Percentiles rank a stretch among this genome's conserved stretches.
These are phyloP conservation scores for Helobdella robusta DNA, from an alignment of 2,888 invertebrate genomes.

Conservation along the genomic window DNA sequence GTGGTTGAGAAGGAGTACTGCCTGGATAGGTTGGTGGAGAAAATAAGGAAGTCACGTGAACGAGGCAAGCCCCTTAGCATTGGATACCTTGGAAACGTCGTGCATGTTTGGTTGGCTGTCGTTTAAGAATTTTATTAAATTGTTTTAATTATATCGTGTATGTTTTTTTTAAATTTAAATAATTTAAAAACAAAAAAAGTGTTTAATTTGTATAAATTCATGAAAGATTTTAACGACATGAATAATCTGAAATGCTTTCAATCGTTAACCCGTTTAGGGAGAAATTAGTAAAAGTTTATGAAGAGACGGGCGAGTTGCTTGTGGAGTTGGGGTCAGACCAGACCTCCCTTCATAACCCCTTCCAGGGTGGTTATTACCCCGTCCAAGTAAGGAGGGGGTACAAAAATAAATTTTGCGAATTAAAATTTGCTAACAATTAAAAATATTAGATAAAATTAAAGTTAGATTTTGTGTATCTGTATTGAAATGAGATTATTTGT, in stretches of 20 bases:
- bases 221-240: background rate
- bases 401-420: background rate
- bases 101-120: conserved; percentile 52
- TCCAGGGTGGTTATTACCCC: conserved; percentile 57
- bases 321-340: conserved; percentile 59
- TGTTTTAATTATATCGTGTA: background rate
- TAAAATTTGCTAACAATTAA: background rate
- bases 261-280: conserved; percentile 51
- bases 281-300: conserved; percentile 51
- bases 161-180: too few relatives aligned
- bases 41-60: conserved; percentile 46
- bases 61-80: conserved; percentile 51
- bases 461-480: background rate
- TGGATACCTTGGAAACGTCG: conserved; percentile 57
- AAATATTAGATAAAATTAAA: background rate
- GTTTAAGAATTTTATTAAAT: background rate
- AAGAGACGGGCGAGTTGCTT: conserved; percentile 53
- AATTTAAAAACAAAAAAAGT: too few relatives aligned
- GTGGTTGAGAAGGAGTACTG: conserved; percentile 52
- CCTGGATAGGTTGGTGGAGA: conserved; percentile 50
- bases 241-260: background rate
- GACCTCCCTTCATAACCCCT: conserved; percentile 58
- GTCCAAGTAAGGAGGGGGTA: conserved; percentile 46
- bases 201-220: background rate
- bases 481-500: too few relatives aligned